Percentiles rank a stretch among this genome's conserved stretches.
Conservation (phyloP, 2,888 invertebrate species). For the Brenthis hecate region DNA sequence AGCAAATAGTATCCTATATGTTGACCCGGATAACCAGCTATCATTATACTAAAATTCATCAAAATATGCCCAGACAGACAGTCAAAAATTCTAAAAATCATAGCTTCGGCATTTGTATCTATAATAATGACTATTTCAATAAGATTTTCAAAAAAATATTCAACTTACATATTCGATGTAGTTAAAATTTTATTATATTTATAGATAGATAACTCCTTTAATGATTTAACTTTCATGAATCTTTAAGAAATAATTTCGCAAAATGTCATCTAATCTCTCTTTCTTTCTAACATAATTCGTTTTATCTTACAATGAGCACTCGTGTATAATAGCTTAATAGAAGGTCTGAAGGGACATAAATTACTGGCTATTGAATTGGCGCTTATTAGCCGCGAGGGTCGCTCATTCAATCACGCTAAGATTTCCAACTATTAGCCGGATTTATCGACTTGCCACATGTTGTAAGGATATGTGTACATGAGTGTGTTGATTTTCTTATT, state of each 20-base stretch:
- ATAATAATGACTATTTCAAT: no score
- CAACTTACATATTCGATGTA: no score
- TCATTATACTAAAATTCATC: no score
- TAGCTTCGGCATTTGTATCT: no score
- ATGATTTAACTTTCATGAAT: not conserved
- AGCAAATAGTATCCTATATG: no score
- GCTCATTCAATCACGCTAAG: constrained; percentile 30
- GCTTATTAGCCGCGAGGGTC: constrained; percentile 31
- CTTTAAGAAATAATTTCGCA: constrained; percentile 10
- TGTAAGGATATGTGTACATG: constrained; percentile 4
- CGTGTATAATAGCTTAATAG: constrained; percentile 34
- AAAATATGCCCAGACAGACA: no score
- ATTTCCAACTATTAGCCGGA: constrained; percentile 37
- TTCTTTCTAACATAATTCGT: constrained; percentile 14
- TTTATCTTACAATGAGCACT: constrained; percentile 25
- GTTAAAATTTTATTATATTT: no score
- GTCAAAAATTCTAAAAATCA: no score
- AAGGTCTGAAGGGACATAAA: constrained; percentile 33
- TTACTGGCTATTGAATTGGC: constrained; percentile 37
- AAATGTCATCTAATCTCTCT: constrained; percentile 13
- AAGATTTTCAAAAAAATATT: no score
- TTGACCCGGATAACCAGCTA: no score
- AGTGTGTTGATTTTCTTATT: not conserved
- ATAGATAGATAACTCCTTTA: not conserved
- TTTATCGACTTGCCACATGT: constrained; percentile 28